Evolutionary conservation across 2,113 vertebrate species (phyloP), one percentile per base, ranked within the genome.

Genomic region (Equus przewalskii): DNA sequence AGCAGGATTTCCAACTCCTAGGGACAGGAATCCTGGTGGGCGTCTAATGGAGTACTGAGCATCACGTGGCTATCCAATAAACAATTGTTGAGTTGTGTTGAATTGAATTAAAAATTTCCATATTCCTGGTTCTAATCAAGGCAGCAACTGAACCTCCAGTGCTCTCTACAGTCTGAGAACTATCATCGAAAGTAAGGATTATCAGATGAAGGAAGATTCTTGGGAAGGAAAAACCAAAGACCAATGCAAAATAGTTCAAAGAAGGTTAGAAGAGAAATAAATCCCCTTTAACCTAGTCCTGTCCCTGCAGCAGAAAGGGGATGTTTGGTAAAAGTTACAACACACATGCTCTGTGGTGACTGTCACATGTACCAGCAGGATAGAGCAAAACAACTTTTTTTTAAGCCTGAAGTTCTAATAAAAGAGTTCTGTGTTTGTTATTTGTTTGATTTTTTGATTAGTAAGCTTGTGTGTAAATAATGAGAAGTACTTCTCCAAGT

Each of bases 381-480:
- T 0, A 11, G 36, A 36, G 24, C 14, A 72, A 96, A 75, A 62
- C 7, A 56, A 36, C 51, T 85, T 83, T 81, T 33, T 70, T 46
- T 82, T 49, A 85, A 83, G 41, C 26, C 60, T 60, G 41, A 92
- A 83, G 26, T 94, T 91, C 49, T 89, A 88, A 70, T 69, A 67
- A 87, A 96, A 95, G 75, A 28, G 46, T 36, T 95, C 76, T 81
- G 14, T 76, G 83, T 84, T 56, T 92, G 44, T 41, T 36, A 46
- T 60, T 81, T 86, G 46, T 76, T 90, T 70, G 24, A 81, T 44
- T 54, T 64, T 64, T 41, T 60, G 79, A 95, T 79, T 44, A 15
- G 21, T 81, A 78, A 94, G 64, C 51, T 83, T 79, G 6, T 64
- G 21, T 64, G 49, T 89, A 78, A 88, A 78, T 46, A 88, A 91